Percentiles rank a stretch among this genome's conserved stretches.
phyloP scores from a whole-genome alignment of 2,113 vertebrate species.

The Paratilapia polleni region DNA sequence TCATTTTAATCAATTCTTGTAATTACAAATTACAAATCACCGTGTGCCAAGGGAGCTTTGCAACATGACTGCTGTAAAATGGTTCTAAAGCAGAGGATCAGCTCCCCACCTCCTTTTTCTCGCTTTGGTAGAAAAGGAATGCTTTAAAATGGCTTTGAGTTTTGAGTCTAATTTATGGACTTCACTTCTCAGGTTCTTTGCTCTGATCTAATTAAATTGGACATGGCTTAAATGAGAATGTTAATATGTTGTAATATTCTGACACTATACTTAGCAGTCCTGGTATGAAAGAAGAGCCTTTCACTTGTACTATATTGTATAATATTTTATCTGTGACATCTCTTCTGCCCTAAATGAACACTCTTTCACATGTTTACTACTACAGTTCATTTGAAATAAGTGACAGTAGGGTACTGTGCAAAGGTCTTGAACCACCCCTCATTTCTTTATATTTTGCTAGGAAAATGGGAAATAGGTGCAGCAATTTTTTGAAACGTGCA shows the following conservation, averaged over 20 bases:
- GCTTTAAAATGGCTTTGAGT: background rate
- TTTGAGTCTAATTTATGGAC: slow-evolving; percentile 30
- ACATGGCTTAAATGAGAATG: slow-evolving; percentile 19
- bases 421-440: background rate
- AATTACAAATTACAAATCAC: slow-evolving; percentile 77
- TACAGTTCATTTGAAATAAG: background rate
- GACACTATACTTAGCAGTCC: background rate
- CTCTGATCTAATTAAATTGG: slow-evolving; percentile 40
- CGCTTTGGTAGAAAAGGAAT: slow-evolving; percentile 1
- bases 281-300: background rate
- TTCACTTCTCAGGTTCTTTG: slow-evolving; percentile 23
- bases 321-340: background rate
- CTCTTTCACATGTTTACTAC: background rate
- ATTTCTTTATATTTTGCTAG: background rate
- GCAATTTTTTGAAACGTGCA: background rate
- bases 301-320: background rate
- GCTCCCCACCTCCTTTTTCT: background rate
- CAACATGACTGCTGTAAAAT: slow-evolving; percentile 51
- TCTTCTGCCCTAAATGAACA: background rate
- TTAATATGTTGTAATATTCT: slow-evolving; percentile 15
- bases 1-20: slow-evolving; percentile 82
- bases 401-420: background rate
- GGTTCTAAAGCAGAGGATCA: slow-evolving; percentile 24
- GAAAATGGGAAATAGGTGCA: background rate
- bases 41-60: slow-evolving; percentile 54